Conservation (phyloP, 2,113 vertebrate species). For the Strigops habroptila region DNA sequence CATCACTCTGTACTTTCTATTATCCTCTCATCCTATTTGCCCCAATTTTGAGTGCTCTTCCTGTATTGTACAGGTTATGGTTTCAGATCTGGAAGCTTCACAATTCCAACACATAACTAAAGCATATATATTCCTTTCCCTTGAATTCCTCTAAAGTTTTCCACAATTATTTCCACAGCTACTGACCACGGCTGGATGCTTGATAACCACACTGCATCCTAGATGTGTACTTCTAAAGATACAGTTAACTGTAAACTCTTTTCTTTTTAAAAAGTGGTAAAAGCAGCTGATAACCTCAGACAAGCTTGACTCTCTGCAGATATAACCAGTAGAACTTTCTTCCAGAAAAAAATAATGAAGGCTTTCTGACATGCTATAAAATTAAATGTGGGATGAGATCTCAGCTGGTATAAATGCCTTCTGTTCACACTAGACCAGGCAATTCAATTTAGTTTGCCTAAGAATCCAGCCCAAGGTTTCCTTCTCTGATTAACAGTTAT, state of each 20-base stretch:
- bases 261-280: not conserved
- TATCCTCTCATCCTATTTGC: not conserved
- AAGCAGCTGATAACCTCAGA: not conserved
- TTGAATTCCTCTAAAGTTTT: not conserved
- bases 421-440: not conserved
- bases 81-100: not conserved
- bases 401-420: not conserved
- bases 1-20: not conserved
- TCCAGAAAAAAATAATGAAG: not conserved
- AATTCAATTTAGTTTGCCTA: not conserved
- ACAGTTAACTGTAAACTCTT: not conserved
- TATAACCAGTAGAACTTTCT: not conserved
- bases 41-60: not conserved
- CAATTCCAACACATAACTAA: not conserved
- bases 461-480: not conserved
- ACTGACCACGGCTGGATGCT: not conserved
- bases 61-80: accelerated
- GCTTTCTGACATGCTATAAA: not conserved
- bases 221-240: not conserved
- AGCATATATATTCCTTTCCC: not conserved
- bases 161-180: not conserved
- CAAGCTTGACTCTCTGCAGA: not conserved
- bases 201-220: not conserved
- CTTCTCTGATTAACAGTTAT: not conserved
- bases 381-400: not conserved